These are phyloP conservation scores for Andrena dorsata DNA, from an alignment of 2,888 invertebrate species.

Conservation along the genomic window DNA sequence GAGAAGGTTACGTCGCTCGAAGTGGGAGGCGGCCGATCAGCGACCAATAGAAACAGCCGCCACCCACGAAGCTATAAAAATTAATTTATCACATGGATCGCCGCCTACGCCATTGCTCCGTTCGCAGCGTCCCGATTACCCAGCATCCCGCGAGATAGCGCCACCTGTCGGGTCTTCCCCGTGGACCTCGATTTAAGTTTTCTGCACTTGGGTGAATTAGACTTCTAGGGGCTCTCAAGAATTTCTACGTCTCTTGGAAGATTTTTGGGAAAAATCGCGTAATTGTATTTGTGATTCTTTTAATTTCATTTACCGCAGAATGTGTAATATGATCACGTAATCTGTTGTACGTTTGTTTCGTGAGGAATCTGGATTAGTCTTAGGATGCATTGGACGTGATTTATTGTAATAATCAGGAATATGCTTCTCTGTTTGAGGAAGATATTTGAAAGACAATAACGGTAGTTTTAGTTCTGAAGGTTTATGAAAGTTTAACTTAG, in stretches of 20 bases:
- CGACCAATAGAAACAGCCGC: conserved; percentile 80
- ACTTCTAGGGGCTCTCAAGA: not conserved
- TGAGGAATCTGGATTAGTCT: too few relatives aligned
- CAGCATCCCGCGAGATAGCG: conserved; percentile 76
- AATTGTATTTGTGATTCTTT: not conserved
- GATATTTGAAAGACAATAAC: too few relatives aligned
- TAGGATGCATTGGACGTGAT: too few relatives aligned
- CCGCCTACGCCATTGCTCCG: conserved; percentile 81
- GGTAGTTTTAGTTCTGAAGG: too few relatives aligned
- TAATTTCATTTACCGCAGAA: not conserved
- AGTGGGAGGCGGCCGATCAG: conserved; percentile 79
- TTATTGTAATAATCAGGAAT: too few relatives aligned
- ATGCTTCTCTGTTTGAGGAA: too few relatives aligned
- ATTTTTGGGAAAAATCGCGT: not conserved
- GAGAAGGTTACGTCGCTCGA: conserved; percentile 64
- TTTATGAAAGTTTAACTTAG: too few relatives aligned
- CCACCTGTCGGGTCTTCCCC: conserved; percentile 71
- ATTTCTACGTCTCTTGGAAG: not conserved
- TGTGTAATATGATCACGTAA: not conserved
- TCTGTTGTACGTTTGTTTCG: too few relatives aligned
- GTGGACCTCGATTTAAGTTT: too few relatives aligned
- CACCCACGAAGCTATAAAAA: conserved; percentile 81
- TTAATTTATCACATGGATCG: conserved; percentile 81
- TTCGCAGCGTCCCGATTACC: conserved; percentile 55
- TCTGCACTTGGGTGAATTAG: not conserved